Conservation (phyloP, 30 jellyfish, hydroid and myxozoan genomes). For the Hydractinia echinata region DNA sequence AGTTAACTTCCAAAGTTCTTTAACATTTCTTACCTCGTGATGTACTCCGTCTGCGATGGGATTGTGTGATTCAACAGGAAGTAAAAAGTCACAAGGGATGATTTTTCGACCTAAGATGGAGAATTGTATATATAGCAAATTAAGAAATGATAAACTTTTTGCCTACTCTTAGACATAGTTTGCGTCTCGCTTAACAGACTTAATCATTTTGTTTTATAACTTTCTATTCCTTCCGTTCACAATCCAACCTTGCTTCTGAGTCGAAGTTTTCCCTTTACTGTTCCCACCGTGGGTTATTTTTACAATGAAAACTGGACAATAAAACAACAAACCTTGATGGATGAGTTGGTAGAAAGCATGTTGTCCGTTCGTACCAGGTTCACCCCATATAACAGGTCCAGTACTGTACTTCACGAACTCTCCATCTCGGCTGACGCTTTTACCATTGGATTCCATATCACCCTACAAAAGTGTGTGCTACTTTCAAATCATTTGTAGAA, state of each 20-base stretch:
- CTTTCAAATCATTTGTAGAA: not conserved
- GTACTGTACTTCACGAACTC: slow-evolving; percentile 72
- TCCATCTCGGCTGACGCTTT: slow-evolving; percentile 79
- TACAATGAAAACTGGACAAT: too few species aligned
- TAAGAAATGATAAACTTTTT: too few species aligned
- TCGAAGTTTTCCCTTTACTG: too few species aligned
- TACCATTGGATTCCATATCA: slow-evolving; percentile 99
- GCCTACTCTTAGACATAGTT: too few species aligned
- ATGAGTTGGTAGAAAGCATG: slow-evolving; percentile 98
- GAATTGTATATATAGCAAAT: not conserved
- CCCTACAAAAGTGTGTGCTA: slow-evolving; percentile 40
- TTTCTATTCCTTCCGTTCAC: too few species aligned
- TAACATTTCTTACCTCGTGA: slow-evolving; percentile 61
- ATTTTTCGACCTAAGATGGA: slow-evolving; percentile 50
- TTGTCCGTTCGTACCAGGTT: slow-evolving; percentile 99
- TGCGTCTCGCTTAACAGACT: too few species aligned
- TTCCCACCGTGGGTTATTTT: too few species aligned
- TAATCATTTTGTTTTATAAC: too few species aligned
- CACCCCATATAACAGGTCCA: slow-evolving; percentile 99
- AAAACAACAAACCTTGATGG: slow-evolving; percentile 78
- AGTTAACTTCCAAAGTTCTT: not conserved
- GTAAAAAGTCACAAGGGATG: slow-evolving; percentile 90
- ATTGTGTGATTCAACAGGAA: slow-evolving; percentile 85
- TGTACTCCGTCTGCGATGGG: slow-evolving; percentile 80
- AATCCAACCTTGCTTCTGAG: too few species aligned